Evolutionary conservation across 2,797 vertebrate species (phyloP).

Genomic region (Spinus olivaceus): DNA sequence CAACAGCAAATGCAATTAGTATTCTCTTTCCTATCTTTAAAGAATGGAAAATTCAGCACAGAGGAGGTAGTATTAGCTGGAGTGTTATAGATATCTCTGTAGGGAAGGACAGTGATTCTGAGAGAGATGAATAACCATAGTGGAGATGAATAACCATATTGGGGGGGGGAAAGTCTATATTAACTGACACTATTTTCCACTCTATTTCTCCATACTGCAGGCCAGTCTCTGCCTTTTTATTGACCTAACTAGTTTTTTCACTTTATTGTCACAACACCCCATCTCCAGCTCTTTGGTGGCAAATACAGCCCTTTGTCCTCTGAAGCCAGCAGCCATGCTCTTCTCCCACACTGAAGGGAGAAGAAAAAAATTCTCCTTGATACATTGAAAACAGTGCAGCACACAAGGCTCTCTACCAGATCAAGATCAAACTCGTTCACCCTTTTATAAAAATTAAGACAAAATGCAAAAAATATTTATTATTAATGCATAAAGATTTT

Average conservation of each 20-base stretch:
- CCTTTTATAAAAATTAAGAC: background rate
- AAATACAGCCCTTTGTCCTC: background rate
- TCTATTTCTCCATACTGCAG: background rate
- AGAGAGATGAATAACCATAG: background rate
- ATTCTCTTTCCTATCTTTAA: background rate
- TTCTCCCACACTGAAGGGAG: accelerated
- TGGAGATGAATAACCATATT: background rate
- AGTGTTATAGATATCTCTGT: background rate
- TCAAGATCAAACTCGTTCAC: background rate
- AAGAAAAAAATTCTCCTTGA: background rate
- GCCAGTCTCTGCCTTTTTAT: background rate
- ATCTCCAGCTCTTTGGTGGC: background rate
- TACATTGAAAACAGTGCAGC: background rate
- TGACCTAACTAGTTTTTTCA: background rate
- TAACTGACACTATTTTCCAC: background rate
- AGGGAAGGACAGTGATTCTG: background rate
- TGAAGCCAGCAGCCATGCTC: background rate
- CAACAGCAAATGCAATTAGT: background rate
- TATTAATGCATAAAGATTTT: background rate
- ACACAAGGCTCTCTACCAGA: background rate
- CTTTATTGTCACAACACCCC: background rate
- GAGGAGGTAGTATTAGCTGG: background rate
- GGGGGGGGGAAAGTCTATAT: background rate
- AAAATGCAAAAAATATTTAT: background rate
- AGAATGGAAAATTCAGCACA: background rate